Evolutionary conservation across 2,888 invertebrate genomes (phyloP), one percentile per base, ranked within the genome.

Genomic region (Papilio demoleus): DNA sequence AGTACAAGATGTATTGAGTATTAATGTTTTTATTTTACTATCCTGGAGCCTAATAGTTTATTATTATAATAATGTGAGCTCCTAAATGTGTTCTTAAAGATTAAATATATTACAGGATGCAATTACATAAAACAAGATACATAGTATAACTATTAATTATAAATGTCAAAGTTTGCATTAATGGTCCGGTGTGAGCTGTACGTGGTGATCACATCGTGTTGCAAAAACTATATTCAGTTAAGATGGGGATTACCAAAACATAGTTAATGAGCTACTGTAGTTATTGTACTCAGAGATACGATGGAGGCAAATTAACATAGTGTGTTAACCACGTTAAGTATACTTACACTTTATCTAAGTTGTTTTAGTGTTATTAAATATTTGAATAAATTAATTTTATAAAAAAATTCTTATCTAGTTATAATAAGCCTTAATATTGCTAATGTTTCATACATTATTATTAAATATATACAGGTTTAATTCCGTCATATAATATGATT

Each of bases 81-180:
- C 17, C 17, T 42, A 17, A 17, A 42, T 8, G 17, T 17, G 8
- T 2, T 17, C 14, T 17, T 17, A 40, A 5, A 40, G 3, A 5
- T 17, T 8, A 17, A 17, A 42, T 5, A n/a, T n/a, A 0, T n/a
- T 45, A 19, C 17, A 45, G 9, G 19, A 6, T 45, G n/a, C 22
- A 11, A 22, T 19, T 45, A 19, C 11, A 22, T 2, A 47, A 22
- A 47, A 22, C 22, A 11, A 45, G 1, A 17, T 19, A 19, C 42
- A 45, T 19, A 12, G 2, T 12, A 1, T 19, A 42, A 6, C n/a
- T 42, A 17, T 4, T 42, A 11, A 22, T 22, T 22, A 2, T 24
- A 27, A 50, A 50, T 50, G 50, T 50, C 50, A 27, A 50, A 50
- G 50, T 27, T 50, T 24, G 19, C 50, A 22, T 14, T 27, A 27